A percentile compares a stretch with the other conserved stretches of the same genome.
Conservation (phyloP, 2,113 vertebrate species). For the Talpa occidentalis region DNA sequence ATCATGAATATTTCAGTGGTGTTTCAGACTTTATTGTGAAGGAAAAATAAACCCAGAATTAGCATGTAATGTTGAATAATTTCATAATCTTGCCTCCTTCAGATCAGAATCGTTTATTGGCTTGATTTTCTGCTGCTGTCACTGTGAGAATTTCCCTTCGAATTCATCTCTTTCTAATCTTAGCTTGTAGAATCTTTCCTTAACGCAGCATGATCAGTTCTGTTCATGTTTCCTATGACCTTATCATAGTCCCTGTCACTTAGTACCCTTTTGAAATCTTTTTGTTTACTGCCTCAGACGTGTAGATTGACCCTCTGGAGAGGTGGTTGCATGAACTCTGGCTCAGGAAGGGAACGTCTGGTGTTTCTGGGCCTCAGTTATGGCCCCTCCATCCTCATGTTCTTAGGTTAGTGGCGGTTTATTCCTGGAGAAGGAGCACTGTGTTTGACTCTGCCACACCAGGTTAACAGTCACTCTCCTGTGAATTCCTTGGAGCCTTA, state of each 20-base stretch:
- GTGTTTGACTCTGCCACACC: neutral
- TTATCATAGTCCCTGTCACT: neutral
- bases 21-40: constrained; percentile 30
- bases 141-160: neutral
- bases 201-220: neutral
- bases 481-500: constrained; percentile 58
- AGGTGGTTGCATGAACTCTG: neutral
- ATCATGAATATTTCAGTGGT: constrained; percentile 13
- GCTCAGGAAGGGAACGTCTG: no score
- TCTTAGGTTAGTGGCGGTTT: neutral
- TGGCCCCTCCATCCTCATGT: neutral
- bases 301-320: neutral
- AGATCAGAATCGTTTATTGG: neutral
- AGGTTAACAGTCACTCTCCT: constrained; percentile 52
- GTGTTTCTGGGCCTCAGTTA: neutral
- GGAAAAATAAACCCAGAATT: neutral
- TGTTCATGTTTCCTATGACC: neutral
- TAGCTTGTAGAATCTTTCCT: neutral
- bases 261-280: neutral
- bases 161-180: constrained; percentile 22
- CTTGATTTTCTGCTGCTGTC: neutral
- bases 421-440: neutral
- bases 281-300: neutral
- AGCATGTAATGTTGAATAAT: neutral
- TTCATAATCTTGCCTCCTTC: neutral